Percentiles rank a stretch among this genome's conserved stretches.
phyloP scores from a whole-genome alignment of 1,140 invertebrate genomes.

The Pentalonia nigronervosa region DNA sequence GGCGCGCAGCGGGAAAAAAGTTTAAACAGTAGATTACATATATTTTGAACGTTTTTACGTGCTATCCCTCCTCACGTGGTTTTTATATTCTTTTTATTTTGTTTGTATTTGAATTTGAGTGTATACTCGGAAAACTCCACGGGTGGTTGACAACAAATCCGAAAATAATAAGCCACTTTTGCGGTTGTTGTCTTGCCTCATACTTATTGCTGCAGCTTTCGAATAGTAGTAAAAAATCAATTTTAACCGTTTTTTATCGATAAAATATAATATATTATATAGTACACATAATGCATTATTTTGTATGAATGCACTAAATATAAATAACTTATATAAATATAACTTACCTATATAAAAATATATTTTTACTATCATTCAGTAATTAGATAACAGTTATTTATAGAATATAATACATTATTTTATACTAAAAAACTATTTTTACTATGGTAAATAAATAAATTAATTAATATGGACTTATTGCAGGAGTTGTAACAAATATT shows the following conservation, averaged over 20 bases:
- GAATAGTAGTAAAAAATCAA: background rate
- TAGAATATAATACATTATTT: background rate
- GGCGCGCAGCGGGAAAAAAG: slow-evolving; percentile 34
- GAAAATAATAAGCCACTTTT: slow-evolving; percentile 54
- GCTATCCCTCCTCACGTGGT: background rate
- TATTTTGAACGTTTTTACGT: slow-evolving; percentile 23
- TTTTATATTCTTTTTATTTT: slow-evolving; percentile 17
- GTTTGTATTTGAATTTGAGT: slow-evolving; percentile 29
- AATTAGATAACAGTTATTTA: background rate
- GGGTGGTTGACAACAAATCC: slow-evolving; percentile 54
- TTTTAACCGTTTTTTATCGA: background rate
- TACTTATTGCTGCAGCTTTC: background rate
- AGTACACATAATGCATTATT: background rate
- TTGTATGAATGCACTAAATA: background rate
- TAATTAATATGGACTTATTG: background rate
- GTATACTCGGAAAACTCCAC: slow-evolving; percentile 22
- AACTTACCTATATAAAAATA: background rate
- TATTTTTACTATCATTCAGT: background rate
- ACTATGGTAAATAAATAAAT: background rate
- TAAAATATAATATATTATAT: background rate
- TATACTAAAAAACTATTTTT: background rate
- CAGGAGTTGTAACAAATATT: background rate
- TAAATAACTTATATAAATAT: background rate
- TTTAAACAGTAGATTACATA: slow-evolving; percentile 7
- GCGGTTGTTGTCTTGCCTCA: background rate